Percentiles rank a stretch among this genome's conserved stretches.
Conservation (phyloP, 1,140 invertebrate genomes). For the Venturia canescens region DNA sequence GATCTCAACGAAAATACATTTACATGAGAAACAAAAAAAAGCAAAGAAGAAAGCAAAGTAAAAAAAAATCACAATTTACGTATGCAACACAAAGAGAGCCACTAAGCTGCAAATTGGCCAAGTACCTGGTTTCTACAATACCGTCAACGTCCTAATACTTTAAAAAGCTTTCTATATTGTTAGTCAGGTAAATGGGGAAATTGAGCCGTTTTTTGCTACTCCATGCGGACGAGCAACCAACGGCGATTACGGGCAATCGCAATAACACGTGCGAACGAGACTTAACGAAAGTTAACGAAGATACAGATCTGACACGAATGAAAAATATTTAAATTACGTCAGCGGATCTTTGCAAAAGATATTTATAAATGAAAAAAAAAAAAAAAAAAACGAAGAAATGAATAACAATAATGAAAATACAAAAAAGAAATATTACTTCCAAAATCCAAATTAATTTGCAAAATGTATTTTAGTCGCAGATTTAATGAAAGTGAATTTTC, state of each 20-base stretch:
- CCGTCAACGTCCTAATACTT: conserved; percentile 38
- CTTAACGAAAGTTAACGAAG: conserved; percentile 33
- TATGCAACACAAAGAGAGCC: conserved; percentile 28
- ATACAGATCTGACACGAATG: conserved; percentile 41
- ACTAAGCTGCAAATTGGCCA: conserved; percentile 48
- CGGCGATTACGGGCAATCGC: background rate
- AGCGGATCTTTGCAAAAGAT: background rate
- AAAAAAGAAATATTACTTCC: background rate
- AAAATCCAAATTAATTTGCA: background rate
- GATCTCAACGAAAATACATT: too few species aligned
- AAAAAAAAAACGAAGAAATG: background rate
- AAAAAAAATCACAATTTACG: background rate
- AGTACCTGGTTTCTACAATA: conserved; percentile 45
- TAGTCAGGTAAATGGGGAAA: background rate
- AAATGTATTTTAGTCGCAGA: conserved; percentile 18
- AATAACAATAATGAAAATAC: too few species aligned
- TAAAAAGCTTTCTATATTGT: conserved; percentile 19
- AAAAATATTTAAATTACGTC: conserved; percentile 1
- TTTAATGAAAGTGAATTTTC: conserved; percentile 40
- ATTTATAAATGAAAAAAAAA: conserved; percentile 18
- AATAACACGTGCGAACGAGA: conserved; percentile 15
- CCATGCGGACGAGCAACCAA: background rate
- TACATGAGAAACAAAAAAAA: background rate
- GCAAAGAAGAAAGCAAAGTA: too few species aligned
- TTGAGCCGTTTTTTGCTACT: conserved; percentile 26